phyloP scores from a whole-genome alignment of 2,888 invertebrate species.

The Hesperia comma region DNA sequence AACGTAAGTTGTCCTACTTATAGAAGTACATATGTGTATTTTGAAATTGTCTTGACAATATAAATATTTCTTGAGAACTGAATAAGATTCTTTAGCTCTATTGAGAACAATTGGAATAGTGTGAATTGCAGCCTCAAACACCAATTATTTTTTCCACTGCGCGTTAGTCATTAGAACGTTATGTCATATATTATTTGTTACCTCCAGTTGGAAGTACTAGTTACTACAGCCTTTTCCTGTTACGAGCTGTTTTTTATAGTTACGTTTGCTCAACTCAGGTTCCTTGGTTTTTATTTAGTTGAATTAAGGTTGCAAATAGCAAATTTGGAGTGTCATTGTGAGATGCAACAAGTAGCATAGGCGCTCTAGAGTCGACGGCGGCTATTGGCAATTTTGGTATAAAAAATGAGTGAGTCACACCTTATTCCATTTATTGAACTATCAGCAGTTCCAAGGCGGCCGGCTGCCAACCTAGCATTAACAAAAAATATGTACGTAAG shows the following conservation, averaged over 20 bases:
- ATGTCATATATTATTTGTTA: conserved; percentile 5
- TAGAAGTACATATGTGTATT: too few relatives aligned
- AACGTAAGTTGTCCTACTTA: too few relatives aligned
- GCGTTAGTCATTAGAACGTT: conserved; percentile 19
- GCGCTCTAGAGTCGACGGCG: conserved; percentile 2
- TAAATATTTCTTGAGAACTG: not conserved
- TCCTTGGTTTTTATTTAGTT: not conserved
- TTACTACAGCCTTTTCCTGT: conserved; percentile 22
- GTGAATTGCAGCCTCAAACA: not conserved
- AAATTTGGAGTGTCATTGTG: not conserved
- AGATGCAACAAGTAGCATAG: conserved; percentile 7
- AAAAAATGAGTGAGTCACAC: conserved; percentile 20
- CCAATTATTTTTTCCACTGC: conserved; percentile 14
- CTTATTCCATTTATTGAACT: not conserved
- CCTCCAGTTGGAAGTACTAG: conserved; percentile 4
- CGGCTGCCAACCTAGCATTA: conserved; percentile 2
- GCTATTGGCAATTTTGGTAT: conserved; percentile 5
- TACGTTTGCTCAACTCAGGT: not conserved
- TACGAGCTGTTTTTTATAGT: not conserved
- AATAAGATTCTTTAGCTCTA: not conserved
- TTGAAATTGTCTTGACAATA: not conserved
- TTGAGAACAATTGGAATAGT: conserved; percentile 5
- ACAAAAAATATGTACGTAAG: conserved; percentile 2
- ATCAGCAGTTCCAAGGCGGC: not conserved
- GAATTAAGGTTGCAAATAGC: not conserved